Evolutionary conservation across 1,140 invertebrate genomes (phyloP), one percentile per base, ranked within the genome.

Genomic region (Copidosoma floridanum): DNA sequence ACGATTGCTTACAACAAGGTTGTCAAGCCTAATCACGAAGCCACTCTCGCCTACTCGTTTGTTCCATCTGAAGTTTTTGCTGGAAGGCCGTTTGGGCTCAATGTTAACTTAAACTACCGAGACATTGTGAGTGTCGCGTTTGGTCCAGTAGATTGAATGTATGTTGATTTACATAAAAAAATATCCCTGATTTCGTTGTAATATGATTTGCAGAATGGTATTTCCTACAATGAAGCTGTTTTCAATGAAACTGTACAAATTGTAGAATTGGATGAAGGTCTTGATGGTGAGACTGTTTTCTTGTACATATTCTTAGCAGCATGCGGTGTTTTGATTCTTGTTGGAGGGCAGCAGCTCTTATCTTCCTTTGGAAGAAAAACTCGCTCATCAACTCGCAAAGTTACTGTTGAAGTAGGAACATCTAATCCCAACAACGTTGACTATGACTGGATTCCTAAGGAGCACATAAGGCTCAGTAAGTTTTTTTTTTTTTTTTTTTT

Each of bases 221-320:
- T 84, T 47, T 78, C 82, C 46, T 95, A 84, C 75, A 84, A 87
- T 70, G 95, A 96, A 81, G 92, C 96, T 61, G 94, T 99, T 0
- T 99, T 95, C 84, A 99, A 99, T 79, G 94, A 98, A 81, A 99
- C 97, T n/a, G 85, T 99, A 6, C 93, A 93, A 77, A 93, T 99
- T 65, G 86, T 96, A 29, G 97, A 99, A 82, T 83, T 98, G 41
- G 96, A 98, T 67, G 95, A 98, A 79, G 95, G 95, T 61, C 83
- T 99, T 14, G 96, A 99, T 81, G 94, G 95, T 38, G 97, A 99
- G 86, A 99, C 96, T 24, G 93, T 98, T 82, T 99, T 99, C 86
- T 81, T 99, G 46, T 99, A 98, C 71, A 85, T 99, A 38, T 92
- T 98, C 81, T 82, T 99, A 40, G 91, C 90, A 41, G 96, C 94